Base-by-base conservation (phyloP, 2,888 invertebrate species). In the Harpalus rubripes region DNA sequence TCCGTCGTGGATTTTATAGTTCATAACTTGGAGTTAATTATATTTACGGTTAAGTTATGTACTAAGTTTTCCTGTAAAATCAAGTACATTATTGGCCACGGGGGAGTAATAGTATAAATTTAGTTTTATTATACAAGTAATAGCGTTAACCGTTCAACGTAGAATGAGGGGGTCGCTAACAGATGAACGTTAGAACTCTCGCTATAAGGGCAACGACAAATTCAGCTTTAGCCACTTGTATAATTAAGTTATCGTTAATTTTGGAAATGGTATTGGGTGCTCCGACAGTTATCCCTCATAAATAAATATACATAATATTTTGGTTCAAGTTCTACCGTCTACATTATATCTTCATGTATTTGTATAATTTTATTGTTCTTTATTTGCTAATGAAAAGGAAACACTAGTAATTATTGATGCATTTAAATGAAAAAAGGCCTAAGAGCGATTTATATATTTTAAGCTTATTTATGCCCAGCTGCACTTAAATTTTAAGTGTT, bases 11-110 rank as follows among this genome's bases (percentile, higher is more conserved):
- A 78, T 78, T 78, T 78, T 78, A 78, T 78, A 78, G 78, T 78
- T 78, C 78, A 78, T 78, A 78, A 78, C 58, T 78, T 78, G 26
- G 26, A 78, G 12, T 78, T 78, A 78, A 78, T 78, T 78, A 78
- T 58, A 78, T 78, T 78, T 78, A 58, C 56, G 78, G 59, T 59
- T 15, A 78, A 78, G 59, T 78, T 78, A 59, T 78, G 78, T 58
- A 22, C 78, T 32, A 78, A 78, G 56, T 78, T 78, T 58, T 26
- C 78, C 32, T 16, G 32, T 56, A 58, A 78, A 78, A 78, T 78
- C 58, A 26, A 32, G 32, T 32, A 78, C 56, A 58, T 56, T 78
- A 58, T 78, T 78, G 26, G 78, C 22, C 78, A 32, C 78, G 58
- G 10, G 78, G 59, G 78, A 78, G 59, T 78, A 32, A 58, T 78